phyloP scores from a whole-genome alignment of 2,113 vertebrate species.

The Rhinoptilus africanus region DNA sequence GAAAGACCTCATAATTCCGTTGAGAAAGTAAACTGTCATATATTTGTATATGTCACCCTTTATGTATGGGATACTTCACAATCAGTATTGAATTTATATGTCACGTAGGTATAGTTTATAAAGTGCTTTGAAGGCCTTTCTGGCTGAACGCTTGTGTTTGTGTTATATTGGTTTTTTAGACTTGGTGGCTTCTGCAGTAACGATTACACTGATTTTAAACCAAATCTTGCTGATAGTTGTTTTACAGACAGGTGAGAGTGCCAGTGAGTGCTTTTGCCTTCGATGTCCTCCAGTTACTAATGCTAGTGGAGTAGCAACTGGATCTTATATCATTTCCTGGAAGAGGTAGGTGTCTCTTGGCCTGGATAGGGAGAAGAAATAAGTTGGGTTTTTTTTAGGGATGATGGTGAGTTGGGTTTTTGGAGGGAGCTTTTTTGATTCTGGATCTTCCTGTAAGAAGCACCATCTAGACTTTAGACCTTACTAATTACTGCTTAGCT shows the following conservation, averaged over 20 bases:
- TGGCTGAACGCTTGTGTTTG: neutral
- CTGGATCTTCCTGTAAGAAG: neutral
- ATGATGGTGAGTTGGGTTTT: neutral
- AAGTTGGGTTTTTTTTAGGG: neutral
- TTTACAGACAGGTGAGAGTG: conserved; percentile 91
- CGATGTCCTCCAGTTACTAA: conserved; percentile 80
- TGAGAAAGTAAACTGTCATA: neutral
- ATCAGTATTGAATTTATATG: neutral
- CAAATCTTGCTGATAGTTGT: conserved; percentile 78
- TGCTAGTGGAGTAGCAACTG: conserved; percentile 83
- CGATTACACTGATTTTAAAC: conserved; percentile 19
- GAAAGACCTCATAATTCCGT: neutral
- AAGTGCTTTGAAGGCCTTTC: neutral
- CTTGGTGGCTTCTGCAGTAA: neutral
- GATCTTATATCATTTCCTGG: conserved; percentile 90
- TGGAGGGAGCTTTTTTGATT: neutral
- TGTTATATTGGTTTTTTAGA: neutral
- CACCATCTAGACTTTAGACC: neutral
- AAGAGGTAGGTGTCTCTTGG: conserved; percentile 78
- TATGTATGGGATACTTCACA: neutral
- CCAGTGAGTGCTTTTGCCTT: conserved; percentile 94
- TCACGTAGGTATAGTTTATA: neutral
- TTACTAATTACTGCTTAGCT: neutral
- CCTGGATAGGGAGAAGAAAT: neutral
- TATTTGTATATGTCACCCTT: neutral